These are phyloP conservation scores for Papilio dardanus DNA, from an alignment of 1,140 invertebrate genomes.

Conservation along the genomic window DNA sequence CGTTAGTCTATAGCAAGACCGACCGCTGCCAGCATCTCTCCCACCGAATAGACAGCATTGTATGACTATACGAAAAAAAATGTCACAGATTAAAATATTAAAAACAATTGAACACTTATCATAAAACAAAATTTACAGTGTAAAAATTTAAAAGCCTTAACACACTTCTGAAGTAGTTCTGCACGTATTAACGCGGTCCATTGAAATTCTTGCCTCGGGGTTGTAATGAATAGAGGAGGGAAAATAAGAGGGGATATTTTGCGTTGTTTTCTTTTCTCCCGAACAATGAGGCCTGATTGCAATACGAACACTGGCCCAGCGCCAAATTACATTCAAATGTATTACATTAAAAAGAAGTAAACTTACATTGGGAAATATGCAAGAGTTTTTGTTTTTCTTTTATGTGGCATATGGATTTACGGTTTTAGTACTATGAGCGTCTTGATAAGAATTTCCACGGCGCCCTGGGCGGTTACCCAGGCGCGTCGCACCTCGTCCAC, in stretches of 20 bases:
- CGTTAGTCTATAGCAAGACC: no score
- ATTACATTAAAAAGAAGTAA: conserved; percentile 17
- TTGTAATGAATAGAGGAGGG: background rate
- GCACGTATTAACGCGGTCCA: background rate
- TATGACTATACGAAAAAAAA: no score
- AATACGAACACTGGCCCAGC: background rate
- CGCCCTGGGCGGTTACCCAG: no score
- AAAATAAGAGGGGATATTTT: background rate
- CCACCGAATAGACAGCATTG: no score
- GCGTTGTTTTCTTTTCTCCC: conserved; percentile 9
- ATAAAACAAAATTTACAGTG: background rate
- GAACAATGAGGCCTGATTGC: background rate
- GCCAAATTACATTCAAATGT: conserved; percentile 12
- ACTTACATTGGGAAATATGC: background rate
- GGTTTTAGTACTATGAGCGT: no score
- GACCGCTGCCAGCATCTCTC: no score
- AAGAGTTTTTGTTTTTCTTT: background rate
- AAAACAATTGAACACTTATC: background rate
- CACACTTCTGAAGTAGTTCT: background rate
- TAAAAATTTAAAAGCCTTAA: background rate
- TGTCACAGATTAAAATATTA: background rate
- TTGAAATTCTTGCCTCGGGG: conserved; percentile 6
- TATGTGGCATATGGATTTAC: no score
- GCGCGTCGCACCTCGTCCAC: no score
- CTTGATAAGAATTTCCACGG: no score